These are phyloP conservation scores for Ageneiosus marmoratus DNA, from an alignment of 2,113 vertebrate species.

Conservation along the genomic window DNA sequence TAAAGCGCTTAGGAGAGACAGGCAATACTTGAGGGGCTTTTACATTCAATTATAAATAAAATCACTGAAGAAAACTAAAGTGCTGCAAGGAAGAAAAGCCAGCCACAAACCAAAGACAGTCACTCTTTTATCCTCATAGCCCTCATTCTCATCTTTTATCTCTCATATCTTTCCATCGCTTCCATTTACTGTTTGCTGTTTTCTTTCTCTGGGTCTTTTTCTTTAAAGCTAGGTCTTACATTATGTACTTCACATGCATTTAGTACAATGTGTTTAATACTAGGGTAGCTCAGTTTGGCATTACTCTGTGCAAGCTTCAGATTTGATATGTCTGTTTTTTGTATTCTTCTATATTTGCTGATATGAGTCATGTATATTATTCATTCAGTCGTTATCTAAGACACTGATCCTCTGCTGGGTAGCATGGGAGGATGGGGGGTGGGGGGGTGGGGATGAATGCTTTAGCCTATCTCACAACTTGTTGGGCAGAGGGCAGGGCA, in stretches of 20 bases:
- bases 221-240: slow-evolving; percentile 21
- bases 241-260: not conserved
- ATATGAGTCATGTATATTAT: not conserved
- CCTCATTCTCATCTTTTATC: not conserved
- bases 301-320: not conserved
- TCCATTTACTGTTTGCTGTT: slow-evolving; percentile 29
- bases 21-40: slow-evolving; percentile 67
- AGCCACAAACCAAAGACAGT: slow-evolving; percentile 54
- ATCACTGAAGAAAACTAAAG: slow-evolving; percentile 64
- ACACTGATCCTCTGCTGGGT: too few species aligned
- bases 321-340: not conserved
- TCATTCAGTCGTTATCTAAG: too few species aligned
- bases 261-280: not conserved
- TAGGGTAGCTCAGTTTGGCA: not conserved
- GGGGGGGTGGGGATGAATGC: too few species aligned
- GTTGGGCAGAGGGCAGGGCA: too few species aligned
- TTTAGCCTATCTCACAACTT: too few species aligned
- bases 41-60: slow-evolving; percentile 77
- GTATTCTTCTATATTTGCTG: not conserved
- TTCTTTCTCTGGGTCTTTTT: slow-evolving; percentile 44
- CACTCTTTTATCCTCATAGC: slow-evolving; percentile 15
- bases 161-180: slow-evolving; percentile 22
- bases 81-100: slow-evolving; percentile 59
- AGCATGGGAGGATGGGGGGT: too few species aligned
- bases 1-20: slow-evolving; percentile 67